Evolutionary conservation across 2,888 invertebrate genomes (phyloP).

Genomic region (Tenthredo scrophulariae): DNA sequence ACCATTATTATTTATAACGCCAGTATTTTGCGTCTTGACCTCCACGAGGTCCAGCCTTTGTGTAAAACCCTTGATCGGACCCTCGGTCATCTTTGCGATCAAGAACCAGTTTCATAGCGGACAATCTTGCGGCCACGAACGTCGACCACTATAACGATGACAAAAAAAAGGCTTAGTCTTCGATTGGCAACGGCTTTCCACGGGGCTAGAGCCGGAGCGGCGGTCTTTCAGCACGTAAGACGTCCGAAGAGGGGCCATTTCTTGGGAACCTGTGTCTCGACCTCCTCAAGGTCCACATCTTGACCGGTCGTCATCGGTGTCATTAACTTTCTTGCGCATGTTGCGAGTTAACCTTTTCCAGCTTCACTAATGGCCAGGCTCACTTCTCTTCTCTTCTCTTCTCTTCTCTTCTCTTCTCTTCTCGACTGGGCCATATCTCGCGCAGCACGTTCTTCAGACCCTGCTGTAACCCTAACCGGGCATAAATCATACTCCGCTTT

Average conservation of each 20-base stretch:
- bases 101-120: conserved; percentile 39
- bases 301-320: conserved; percentile 27
- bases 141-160: conserved; percentile 42
- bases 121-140: conserved; percentile 20
- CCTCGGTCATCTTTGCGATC: conserved; percentile 20
- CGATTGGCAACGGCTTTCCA: conserved; percentile 33
- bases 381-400: no score
- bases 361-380: background rate
- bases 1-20: background rate
- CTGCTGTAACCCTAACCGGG: background rate
- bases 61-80: conserved; percentile 7
- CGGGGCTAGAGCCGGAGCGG: background rate
- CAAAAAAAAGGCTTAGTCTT: background rate
- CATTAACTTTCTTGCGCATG: conserved; percentile 35
- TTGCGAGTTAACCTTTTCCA: conserved; percentile 24
- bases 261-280: conserved; percentile 37
- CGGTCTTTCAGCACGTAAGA: conserved; percentile 1
- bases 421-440: background rate
- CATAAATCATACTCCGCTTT: conserved; percentile 5
- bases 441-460: background rate
- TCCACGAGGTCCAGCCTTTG: background rate
- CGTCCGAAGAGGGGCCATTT: background rate
- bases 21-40: background rate
- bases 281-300: conserved; percentile 44
- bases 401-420: background rate